Conservation (phyloP, 2,797 vertebrate species). For the Eulemur rubriventer region DNA sequence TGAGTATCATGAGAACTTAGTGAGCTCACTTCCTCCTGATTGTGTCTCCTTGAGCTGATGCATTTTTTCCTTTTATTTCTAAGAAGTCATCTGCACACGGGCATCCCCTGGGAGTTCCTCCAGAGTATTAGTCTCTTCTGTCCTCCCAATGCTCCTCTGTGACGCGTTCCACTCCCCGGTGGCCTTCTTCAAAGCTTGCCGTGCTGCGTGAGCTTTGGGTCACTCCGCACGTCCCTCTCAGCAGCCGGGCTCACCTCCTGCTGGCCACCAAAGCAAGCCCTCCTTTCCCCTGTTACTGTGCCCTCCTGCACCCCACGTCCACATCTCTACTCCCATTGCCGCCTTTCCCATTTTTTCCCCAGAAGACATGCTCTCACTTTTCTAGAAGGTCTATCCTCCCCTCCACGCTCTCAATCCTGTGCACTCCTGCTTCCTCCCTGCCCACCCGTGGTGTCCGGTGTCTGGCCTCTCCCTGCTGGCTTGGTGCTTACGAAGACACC, state of each 20-base stretch:
- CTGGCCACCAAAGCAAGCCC: accelerated
- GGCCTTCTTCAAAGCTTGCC: not conserved
- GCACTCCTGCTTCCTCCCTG: too few species aligned
- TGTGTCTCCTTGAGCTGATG: not conserved
- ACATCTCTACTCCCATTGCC: accelerated
- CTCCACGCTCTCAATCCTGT: accelerated
- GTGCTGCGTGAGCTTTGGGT: not conserved
- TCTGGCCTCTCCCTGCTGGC: not conserved
- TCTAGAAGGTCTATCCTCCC: not conserved
- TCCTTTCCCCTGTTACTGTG: accelerated
- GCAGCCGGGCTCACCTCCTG: not conserved
- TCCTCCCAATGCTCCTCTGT: not conserved
- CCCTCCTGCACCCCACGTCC: accelerated
- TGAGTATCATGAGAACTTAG: not conserved
- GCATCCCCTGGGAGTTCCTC: not conserved
- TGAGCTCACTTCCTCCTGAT: not conserved
- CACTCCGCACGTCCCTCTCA: not conserved
- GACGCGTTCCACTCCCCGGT: not conserved
- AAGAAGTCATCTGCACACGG: accelerated
- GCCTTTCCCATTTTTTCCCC: not conserved
- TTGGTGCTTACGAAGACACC: not conserved
- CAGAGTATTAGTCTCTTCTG: accelerated
- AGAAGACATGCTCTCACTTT: not conserved
- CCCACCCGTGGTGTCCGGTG: not conserved
- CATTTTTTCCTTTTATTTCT: not conserved